These are phyloP conservation scores for Drosophila tropicalis DNA, from an alignment of 1,140 invertebrate species.

Conservation along the genomic window DNA sequence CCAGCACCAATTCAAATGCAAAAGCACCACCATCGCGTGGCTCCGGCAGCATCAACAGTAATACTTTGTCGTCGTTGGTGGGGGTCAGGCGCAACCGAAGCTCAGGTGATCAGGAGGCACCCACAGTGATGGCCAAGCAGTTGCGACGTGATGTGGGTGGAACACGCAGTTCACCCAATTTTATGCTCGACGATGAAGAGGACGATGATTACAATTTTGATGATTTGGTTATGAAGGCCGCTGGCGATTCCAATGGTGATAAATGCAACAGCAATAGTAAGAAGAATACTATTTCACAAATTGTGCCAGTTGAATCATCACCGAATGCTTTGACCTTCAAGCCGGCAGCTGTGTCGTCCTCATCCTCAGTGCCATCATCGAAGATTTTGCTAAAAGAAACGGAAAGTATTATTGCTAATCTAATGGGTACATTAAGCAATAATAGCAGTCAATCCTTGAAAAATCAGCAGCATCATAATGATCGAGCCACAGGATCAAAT, in stretches of 20 bases:
- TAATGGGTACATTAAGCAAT: slow-evolving; percentile 86
- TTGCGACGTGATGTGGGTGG: slow-evolving; percentile 6
- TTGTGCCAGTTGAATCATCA: slow-evolving; percentile 47
- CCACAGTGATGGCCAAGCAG: slow-evolving; percentile 11
- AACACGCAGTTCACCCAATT: slow-evolving; percentile 50
- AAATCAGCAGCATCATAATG: slow-evolving; percentile 24
- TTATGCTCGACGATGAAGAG: slow-evolving; percentile 84
- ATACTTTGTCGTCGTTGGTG: slow-evolving; percentile 3
- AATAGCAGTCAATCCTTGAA: slow-evolving; percentile 42
- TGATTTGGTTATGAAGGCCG: slow-evolving; percentile 85
- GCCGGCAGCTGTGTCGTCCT: slow-evolving; percentile 52
- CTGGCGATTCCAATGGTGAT: slow-evolving; percentile 78
- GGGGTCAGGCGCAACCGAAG: slow-evolving; percentile 28
- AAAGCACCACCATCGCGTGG: too few relatives aligned
- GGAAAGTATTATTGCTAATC: slow-evolving; percentile 86
- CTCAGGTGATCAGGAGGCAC: slow-evolving; percentile 3
- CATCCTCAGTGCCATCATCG: slow-evolving; percentile 30
- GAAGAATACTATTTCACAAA: neutral
- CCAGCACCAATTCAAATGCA: too few relatives aligned
- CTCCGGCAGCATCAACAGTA: neutral
- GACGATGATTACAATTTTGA: slow-evolving; percentile 89
- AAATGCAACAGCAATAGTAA: neutral
- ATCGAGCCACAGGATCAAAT: neutral
- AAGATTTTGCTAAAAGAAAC: slow-evolving; percentile 85
- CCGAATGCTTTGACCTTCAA: slow-evolving; percentile 70